Base-by-base conservation (phyloP, 2,797 vertebrate species). In the Coregonus suidteri region DNA sequence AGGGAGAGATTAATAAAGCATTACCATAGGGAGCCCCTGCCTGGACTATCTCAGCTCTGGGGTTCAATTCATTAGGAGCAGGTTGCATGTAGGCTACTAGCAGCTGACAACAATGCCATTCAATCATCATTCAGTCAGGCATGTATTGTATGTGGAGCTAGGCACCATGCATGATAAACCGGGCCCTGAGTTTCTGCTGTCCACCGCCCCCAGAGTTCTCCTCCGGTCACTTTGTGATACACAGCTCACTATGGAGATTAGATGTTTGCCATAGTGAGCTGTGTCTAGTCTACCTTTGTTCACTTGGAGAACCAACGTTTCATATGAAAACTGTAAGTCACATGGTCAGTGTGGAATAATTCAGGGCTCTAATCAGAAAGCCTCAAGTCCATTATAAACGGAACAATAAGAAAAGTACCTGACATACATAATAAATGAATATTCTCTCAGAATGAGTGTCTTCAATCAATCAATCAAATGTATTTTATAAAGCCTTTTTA, bases 371-470 rank as follows among this genome's bases (percentile, higher is more conserved):
- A 62, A 62, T 62, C 7, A 13, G 59, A 62, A 47, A 47, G 41
- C 41, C 7, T 47, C 41, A 47, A 47, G 41, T 47, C 41, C 7
- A 47, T 9, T 47, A 47, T 47, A 47, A 2, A 47, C 9, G 41
- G 41, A 47, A 47, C 41, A 47, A 47, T 47, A 47, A 47, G 41
- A 47, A 47, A 62, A 2, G 59, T 25, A 9, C 20, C 6, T 25
- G 59, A 62, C n/a, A 62, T 11, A n/a, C 7, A 25, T 25, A 62
- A 62, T 66, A 66, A 15, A 66, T 14, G 0, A 0, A 20, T 30
- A 66, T 66, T 14, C 30, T 34, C 65, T 66, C 84, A 88, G 77
- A 88, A 88, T 82, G 83, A 84, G 59, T n/a, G 20, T 25, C n/a
- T 9, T 62, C 41, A 47, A 47, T 47, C 41, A 47, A 47, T 47